These are phyloP conservation scores for Odontomachus brunneus DNA, from an alignment of 1,140 invertebrate genomes.

Conservation along the genomic window DNA sequence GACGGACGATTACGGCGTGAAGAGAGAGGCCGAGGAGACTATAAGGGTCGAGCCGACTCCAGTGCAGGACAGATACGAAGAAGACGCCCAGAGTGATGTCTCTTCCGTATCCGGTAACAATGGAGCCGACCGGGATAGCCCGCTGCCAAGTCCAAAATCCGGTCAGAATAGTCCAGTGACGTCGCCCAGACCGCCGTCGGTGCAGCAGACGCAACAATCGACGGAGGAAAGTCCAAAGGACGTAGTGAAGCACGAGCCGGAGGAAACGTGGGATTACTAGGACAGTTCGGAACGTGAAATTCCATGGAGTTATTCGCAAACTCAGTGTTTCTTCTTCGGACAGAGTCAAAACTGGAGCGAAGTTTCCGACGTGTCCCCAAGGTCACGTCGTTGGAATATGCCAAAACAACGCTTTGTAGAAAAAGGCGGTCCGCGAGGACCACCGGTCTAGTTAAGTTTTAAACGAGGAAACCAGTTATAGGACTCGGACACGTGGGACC, in stretches of 20 bases:
- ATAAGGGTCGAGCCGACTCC: slow-evolving; percentile 90
- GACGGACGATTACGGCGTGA: slow-evolving; percentile 89
- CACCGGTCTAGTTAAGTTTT: slow-evolving; percentile 79
- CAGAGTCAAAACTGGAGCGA: background rate
- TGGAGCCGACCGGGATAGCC: slow-evolving; percentile 80
- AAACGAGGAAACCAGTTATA: slow-evolving; percentile 83
- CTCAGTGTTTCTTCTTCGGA: slow-evolving; percentile 18
- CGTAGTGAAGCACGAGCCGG: slow-evolving; percentile 82
- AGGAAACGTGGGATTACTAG: slow-evolving; percentile 84
- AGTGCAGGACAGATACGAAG: slow-evolving; percentile 87
- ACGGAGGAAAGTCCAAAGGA: slow-evolving; percentile 82
- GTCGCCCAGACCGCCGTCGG: slow-evolving; percentile 79
- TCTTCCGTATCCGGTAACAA: slow-evolving; percentile 85
- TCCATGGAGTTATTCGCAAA: slow-evolving; percentile 32
- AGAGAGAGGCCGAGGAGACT: slow-evolving; percentile 88
- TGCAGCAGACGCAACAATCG: slow-evolving; percentile 76
- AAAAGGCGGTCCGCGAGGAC: slow-evolving; percentile 48
- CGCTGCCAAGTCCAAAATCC: slow-evolving; percentile 82
- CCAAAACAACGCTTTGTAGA: slow-evolving; percentile 69
- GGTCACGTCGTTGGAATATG: slow-evolving; percentile 47
- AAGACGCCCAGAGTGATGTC: slow-evolving; percentile 86
- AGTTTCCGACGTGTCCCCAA: slow-evolving; percentile 18
- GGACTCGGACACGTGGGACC: slow-evolving; percentile 79
- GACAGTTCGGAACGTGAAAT: slow-evolving; percentile 10
- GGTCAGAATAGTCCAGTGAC: slow-evolving; percentile 80